A percentile compares a stretch with the other conserved stretches of the same genome.
These are phyloP conservation scores for Lycaena phlaeas DNA, from an alignment of 2,888 invertebrate species.

Conservation along the genomic window DNA sequence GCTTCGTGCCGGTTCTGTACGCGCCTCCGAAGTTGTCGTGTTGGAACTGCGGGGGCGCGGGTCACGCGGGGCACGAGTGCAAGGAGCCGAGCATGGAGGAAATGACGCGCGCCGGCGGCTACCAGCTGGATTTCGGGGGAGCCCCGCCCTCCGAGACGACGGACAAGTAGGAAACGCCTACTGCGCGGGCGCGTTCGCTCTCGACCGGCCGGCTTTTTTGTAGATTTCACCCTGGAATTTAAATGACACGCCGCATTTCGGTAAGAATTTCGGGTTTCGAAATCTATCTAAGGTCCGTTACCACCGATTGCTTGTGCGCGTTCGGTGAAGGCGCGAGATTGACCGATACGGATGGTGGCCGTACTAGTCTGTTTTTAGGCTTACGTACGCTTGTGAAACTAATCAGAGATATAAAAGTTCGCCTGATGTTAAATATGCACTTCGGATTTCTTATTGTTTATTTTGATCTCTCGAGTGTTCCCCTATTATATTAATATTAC, in stretches of 20 bases:
- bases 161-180: constrained; percentile 43
- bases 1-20: constrained; percentile 67
- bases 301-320: no score
- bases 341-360: neutral
- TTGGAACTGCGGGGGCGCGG: constrained; percentile 92
- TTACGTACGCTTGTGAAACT: constrained; percentile 6
- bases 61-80: constrained; percentile 89
- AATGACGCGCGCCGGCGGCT: constrained; percentile 83
- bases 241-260: neutral
- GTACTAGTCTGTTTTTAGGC: constrained; percentile 8
- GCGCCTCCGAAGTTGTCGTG: constrained; percentile 82
- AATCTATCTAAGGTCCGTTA: neutral
- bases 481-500: neutral
- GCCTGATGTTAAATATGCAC: constrained; percentile 1
- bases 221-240: constrained; percentile 2
- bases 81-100: constrained; percentile 94
- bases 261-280: neutral
- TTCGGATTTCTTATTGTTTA: neutral
- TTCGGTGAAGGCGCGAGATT: neutral
- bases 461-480: constrained; percentile 7
- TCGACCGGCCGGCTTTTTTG: constrained; percentile 5
- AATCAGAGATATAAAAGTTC: neutral
- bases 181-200: constrained; percentile 6
- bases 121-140: constrained; percentile 77
- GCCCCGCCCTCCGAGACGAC: constrained; percentile 46